Evolutionary conservation across 2,113 vertebrate genomes (phyloP).

Genomic region (Centrocercus urophasianus): DNA sequence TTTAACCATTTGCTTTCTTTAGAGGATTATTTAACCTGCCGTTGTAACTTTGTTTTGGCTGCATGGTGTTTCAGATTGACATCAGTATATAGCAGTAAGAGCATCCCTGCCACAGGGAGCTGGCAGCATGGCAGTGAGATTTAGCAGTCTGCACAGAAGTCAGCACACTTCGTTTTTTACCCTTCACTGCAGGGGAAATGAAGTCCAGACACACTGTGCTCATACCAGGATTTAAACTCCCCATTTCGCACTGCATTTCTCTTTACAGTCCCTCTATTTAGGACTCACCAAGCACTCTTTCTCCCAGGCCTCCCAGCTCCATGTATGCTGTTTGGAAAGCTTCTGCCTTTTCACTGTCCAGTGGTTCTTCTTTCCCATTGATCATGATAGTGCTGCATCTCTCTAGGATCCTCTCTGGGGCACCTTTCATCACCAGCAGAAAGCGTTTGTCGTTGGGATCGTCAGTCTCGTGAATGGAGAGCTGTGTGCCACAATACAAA

Average conservation of each 20-base stretch:
- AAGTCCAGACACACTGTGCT: neutral
- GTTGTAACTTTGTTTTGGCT: neutral
- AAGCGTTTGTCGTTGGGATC: conserved; percentile 76
- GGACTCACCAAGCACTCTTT: conserved; percentile 84
- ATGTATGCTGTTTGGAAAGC: conserved; percentile 83
- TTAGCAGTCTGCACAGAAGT: neutral
- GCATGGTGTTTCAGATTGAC: neutral
- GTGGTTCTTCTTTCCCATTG: conserved; percentile 77
- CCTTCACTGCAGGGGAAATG: neutral
- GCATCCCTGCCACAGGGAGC: neutral
- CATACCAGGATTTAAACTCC: neutral
- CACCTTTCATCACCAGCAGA: conserved; percentile 86
- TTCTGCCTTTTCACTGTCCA: conserved; percentile 69
- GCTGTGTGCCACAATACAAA: conserved; percentile 54
- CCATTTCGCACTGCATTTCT: fast-evolving
- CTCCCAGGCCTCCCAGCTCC: conserved; percentile 83
- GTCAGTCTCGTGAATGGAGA: conserved; percentile 79
- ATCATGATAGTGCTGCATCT: conserved; percentile 84
- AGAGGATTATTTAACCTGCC: neutral
- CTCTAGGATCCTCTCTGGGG: conserved; percentile 81
- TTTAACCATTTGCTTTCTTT: neutral
- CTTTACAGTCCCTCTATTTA: neutral
- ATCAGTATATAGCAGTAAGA: neutral
- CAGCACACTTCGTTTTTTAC: neutral
- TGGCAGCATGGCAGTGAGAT: fast-evolving